phyloP scores from a whole-genome alignment of 1,140 invertebrate genomes.

The Scaptomyza graminum region DNA sequence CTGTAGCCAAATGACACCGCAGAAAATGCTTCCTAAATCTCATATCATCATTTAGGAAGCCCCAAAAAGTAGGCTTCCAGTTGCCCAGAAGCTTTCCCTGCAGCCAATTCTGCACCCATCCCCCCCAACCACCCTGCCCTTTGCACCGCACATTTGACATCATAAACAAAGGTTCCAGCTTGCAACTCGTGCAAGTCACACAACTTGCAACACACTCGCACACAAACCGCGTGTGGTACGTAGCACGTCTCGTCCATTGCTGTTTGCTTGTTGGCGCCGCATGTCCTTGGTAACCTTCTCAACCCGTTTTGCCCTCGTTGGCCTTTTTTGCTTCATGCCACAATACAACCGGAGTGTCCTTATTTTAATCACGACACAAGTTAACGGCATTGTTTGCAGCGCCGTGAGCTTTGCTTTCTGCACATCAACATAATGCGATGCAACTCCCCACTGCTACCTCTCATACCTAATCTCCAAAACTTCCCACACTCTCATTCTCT shows the following conservation, averaged over 20 bases:
- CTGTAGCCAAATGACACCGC: slow-evolving; percentile 68
- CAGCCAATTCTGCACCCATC: too few relatives aligned
- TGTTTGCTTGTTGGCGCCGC: not conserved
- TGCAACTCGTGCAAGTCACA: slow-evolving; percentile 72
- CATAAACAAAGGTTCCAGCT: slow-evolving; percentile 75
- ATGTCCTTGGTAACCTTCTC: not conserved
- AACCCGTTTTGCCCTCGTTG: not conserved
- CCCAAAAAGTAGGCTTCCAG: slow-evolving; percentile 52
- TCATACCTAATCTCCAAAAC: not conserved
- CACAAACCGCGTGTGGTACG: slow-evolving; percentile 33
- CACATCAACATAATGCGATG: slow-evolving; percentile 66
- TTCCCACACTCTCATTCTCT: not conserved
- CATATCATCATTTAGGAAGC: slow-evolving; percentile 82
- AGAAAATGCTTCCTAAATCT: slow-evolving; percentile 77
- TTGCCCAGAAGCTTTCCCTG: slow-evolving; percentile 6
- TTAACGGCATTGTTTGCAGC: slow-evolving; percentile 80
- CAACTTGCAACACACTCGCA: slow-evolving; percentile 35
- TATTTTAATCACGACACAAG: slow-evolving; percentile 81
- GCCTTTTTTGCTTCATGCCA: slow-evolving; percentile 1
- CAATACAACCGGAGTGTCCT: slow-evolving; percentile 59
- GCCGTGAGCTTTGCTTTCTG: slow-evolving; percentile 60
- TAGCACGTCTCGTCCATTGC: slow-evolving; percentile 22
- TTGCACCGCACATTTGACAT: slow-evolving; percentile 18
- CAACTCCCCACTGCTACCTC: not conserved
- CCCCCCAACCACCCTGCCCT: not conserved